phyloP scores from a whole-genome alignment of 2,888 invertebrate genomes.

The Parnassius smintheus region DNA sequence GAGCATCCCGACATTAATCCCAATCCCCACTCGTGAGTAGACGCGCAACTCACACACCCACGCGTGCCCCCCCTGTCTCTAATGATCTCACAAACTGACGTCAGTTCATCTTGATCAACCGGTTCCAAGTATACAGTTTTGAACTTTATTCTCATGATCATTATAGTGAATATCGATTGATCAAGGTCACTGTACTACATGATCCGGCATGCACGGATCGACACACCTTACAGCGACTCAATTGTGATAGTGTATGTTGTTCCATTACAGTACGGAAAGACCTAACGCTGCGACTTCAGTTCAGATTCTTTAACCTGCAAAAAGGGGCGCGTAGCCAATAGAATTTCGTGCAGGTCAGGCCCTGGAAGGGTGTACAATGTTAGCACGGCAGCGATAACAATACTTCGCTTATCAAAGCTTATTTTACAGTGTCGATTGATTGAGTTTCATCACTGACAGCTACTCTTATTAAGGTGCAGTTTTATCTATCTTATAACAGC shows the following conservation, averaged over 20 bases:
- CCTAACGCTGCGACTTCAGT: conserved; percentile 96
- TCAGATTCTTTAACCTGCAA: conserved; percentile 96
- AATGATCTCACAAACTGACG: conserved; percentile 19
- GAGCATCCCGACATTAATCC: conserved; percentile 65
- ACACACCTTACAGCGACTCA: conserved; percentile 35
- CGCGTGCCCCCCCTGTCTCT: conserved; percentile 45
- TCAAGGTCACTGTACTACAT: conserved; percentile 17
- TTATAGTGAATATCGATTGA: conserved; percentile 13
- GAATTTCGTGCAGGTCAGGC: conserved; percentile 66
- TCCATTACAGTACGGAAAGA: conserved; percentile 96
- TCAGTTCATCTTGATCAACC: conserved; percentile 22
- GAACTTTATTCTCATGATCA: neutral
- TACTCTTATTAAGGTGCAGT: conserved; percentile 50
- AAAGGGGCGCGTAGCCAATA: conserved; percentile 93
- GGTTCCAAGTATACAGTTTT: neutral
- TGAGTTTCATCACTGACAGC: conserved; percentile 60
- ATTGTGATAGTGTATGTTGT: conserved; percentile 71
- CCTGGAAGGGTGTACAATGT: conserved; percentile 53
- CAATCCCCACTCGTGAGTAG: conserved; percentile 79
- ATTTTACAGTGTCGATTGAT: conserved; percentile 53
- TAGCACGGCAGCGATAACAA: conserved; percentile 72
- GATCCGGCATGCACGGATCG: conserved; percentile 25
- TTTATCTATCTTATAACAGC: conserved; percentile 43
- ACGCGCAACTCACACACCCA: conserved; percentile 50
- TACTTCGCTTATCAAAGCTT: conserved; percentile 74